Evolutionary conservation across 1,140 invertebrate species (phyloP).

Genomic region (Megathymus violae): DNA sequence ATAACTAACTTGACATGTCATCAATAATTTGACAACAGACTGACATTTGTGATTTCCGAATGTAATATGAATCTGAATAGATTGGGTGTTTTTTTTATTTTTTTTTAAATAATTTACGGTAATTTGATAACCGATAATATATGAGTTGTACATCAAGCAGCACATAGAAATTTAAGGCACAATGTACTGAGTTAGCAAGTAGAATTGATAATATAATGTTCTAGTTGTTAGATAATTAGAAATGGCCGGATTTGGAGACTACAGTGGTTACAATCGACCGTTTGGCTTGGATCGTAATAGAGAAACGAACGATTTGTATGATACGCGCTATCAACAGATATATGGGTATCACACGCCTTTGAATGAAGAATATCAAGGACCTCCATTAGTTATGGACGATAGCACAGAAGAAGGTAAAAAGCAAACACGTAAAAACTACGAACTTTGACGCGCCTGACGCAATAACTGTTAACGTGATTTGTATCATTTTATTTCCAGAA

Average conservation of each 20-base stretch:
- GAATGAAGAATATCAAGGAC: slow-evolving; percentile 75
- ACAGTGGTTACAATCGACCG: slow-evolving; percentile 71
- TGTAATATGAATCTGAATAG: too few relatives aligned
- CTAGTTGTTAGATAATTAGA: slow-evolving; percentile 38
- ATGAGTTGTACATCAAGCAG: too few relatives aligned
- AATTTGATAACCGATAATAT: too few relatives aligned
- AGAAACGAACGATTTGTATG: slow-evolving; percentile 76
- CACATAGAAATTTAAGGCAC: neutral
- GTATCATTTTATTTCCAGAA: slow-evolving; percentile 53
- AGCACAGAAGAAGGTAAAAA: slow-evolving; percentile 82
- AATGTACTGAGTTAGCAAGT: neutral
- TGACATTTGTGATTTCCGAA: too few relatives aligned
- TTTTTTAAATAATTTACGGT: too few relatives aligned
- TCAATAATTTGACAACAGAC: too few relatives aligned
- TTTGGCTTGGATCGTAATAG: slow-evolving; percentile 72
- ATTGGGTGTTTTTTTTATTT: neutral
- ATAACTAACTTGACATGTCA: too few relatives aligned
- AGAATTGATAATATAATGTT: slow-evolving; percentile 20
- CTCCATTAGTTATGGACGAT: slow-evolving; percentile 79
- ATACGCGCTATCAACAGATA: slow-evolving; percentile 78
- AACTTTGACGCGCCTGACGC: neutral
- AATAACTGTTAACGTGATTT: neutral
- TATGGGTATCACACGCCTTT: slow-evolving; percentile 77
- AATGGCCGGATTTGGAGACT: slow-evolving; percentile 82
- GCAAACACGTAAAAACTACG: neutral